Evolutionary conservation across 2,113 vertebrate species (phyloP).

Genomic region (Vulpes ferrilata): DNA sequence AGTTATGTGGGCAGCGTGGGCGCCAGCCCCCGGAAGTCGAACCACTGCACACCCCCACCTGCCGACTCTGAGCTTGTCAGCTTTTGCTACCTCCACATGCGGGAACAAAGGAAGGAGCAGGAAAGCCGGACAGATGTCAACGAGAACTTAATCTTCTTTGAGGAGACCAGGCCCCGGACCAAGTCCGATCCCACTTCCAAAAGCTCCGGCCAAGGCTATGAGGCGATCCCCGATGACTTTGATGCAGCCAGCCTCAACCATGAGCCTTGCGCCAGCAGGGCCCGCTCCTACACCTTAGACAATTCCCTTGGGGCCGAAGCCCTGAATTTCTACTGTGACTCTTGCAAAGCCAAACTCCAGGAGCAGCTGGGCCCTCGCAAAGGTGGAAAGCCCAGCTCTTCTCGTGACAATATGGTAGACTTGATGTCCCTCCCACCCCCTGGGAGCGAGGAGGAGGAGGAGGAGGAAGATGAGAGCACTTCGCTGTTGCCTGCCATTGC

Average conservation of each 20-base stretch:
- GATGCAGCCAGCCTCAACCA: slow-evolving; percentile 84
- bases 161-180: slow-evolving; percentile 93
- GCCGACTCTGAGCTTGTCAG: slow-evolving; percentile 95
- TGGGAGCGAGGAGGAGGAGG: slow-evolving; percentile 92
- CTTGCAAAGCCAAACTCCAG: slow-evolving; percentile 95
- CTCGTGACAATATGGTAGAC: slow-evolving; percentile 94
- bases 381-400: slow-evolving; percentile 81
- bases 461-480: slow-evolving; percentile 87
- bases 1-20: slow-evolving; percentile 90
- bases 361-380: slow-evolving; percentile 85
- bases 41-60: slow-evolving; percentile 86
- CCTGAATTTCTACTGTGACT: slow-evolving; percentile 94
- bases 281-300: slow-evolving; percentile 93
- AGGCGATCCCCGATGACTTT: slow-evolving; percentile 78
- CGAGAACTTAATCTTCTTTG: slow-evolving; percentile 96
- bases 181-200: slow-evolving; percentile 97
- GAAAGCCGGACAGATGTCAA: slow-evolving; percentile 94
- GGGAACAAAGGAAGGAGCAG: slow-evolving; percentile 94
- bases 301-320: slow-evolving; percentile 87
- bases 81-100: slow-evolving; percentile 97
- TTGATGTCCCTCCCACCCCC: slow-evolving; percentile 96
- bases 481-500: slow-evolving; percentile 93
- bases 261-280: slow-evolving; percentile 90
- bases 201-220: slow-evolving; percentile 91
- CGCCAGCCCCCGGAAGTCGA: slow-evolving; percentile 87